phyloP scores from a whole-genome alignment of 2,888 invertebrate species.

The Microctonus hyperodae region DNA sequence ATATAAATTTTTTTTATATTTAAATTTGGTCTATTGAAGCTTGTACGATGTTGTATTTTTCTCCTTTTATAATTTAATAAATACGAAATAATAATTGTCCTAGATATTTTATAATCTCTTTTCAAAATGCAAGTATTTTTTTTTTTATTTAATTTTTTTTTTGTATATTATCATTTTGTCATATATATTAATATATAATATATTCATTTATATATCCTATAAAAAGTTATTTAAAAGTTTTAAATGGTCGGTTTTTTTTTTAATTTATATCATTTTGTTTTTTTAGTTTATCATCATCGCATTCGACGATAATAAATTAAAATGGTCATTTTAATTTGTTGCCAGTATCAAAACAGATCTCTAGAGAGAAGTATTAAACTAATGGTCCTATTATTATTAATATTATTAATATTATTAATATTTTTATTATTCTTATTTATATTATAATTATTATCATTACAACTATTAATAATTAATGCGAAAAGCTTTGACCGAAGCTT shows the following conservation, averaged over 20 bases:
- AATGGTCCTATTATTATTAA: neutral
- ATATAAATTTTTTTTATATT: slow-evolving; percentile 18
- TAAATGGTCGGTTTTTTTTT: slow-evolving; percentile 41
- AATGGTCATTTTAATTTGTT: slow-evolving; percentile 19
- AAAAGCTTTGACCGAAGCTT: neutral
- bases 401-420: too few species aligned
- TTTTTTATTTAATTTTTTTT: too few species aligned
- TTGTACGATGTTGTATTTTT: slow-evolving; percentile 36
- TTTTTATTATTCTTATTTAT: too few species aligned
- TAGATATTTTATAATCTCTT: slow-evolving; percentile 20
- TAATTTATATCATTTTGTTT: slow-evolving; percentile 30
- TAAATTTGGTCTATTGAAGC: slow-evolving; percentile 40
- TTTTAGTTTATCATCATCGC: slow-evolving; percentile 20
- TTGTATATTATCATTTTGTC: slow-evolving; percentile 19
- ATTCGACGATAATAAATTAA: slow-evolving; percentile 24
- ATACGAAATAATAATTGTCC: slow-evolving; percentile 23
- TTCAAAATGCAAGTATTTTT: slow-evolving; percentile 23
- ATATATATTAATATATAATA: slow-evolving; percentile 20
- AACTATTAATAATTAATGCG: neutral
- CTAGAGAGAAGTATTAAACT: slow-evolving; percentile 12
- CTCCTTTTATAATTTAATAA: slow-evolving; percentile 3
- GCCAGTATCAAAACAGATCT: slow-evolving; percentile 24
- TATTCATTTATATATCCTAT: slow-evolving; percentile 38
- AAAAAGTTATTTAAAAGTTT: slow-evolving; percentile 40
- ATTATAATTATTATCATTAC: too few species aligned